Evolutionary conservation across 2,888 invertebrate genomes (phyloP), one percentile per base, ranked within the genome.

Genomic region (Busseola fusca): DNA sequence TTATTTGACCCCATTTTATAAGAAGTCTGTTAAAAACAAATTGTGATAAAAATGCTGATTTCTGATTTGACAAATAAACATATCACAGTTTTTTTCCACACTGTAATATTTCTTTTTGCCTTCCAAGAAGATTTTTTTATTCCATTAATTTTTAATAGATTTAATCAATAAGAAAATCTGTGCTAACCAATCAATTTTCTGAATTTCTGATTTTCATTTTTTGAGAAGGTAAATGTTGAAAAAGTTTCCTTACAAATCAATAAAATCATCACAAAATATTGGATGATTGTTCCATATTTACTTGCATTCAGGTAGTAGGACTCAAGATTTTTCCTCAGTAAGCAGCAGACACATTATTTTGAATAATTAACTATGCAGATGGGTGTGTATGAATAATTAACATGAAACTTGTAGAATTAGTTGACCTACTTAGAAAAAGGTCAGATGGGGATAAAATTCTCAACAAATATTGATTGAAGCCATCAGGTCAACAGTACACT

Each of bases 341-440:
- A 16, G 30, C 52, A 30, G 34, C 10, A 48, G n/a, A 60, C 60
- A 68, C 25, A 60, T 57, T 62, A 56, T 52, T 65, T 57, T 66
- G 59, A 66, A 80, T 75, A 78, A 80, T 62, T 80, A 64, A 54
- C 0, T 42, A 72, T 54, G 75, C 80, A 63, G 64, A 76, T 72
- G 75, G 45, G 64, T 40, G 69, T 65, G 66, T 64, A 42, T 48
- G 58, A 72, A 69, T 79, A 63, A 64, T 60, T 34, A 77, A 37
- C 14, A 37, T 60, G n/a, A 62, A 52, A 45, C 64, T 62, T 81
- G 65, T 62, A 68, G 63, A 74, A 65, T 30, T 37, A 37, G 52
- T 30, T 82, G 82, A 81, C 81, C 81, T 80, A 82, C 74, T 74
- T 82, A 58, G 18, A 30, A 57, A 59, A 65, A 70, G 65, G 71